Conservation (phyloP, 2,888 invertebrate species). For the Cephus runcator region DNA sequence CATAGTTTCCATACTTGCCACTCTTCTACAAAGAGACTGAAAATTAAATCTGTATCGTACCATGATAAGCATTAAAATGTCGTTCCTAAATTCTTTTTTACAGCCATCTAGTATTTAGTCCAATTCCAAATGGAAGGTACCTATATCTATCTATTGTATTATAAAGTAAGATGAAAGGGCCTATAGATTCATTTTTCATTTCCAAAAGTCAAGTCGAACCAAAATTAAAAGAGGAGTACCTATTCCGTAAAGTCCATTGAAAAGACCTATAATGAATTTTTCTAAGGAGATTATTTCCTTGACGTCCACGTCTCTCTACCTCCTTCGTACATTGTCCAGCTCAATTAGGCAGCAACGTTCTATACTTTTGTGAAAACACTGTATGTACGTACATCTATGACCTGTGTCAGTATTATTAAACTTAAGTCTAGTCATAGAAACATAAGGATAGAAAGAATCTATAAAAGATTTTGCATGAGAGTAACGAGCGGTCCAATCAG, state of each 20-base stretch:
- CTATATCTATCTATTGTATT: background rate
- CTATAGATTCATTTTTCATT: background rate
- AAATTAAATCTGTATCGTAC: background rate
- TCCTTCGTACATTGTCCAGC: background rate
- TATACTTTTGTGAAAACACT: slow-evolving; percentile 35
- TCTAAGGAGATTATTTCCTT: background rate
- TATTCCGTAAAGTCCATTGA: background rate
- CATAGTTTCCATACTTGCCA: background rate
- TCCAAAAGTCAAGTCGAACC: background rate
- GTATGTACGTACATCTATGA: slow-evolving; percentile 38
- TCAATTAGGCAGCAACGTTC: slow-evolving; percentile 14
- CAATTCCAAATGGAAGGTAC: background rate
- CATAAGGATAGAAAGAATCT: slow-evolving; percentile 11
- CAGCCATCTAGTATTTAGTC: background rate
- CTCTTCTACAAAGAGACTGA: background rate
- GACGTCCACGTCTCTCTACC: background rate
- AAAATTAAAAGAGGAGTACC: background rate
- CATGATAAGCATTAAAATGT: background rate
- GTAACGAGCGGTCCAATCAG: background rate
- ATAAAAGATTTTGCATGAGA: background rate
- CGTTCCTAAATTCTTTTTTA: background rate
- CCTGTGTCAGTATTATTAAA: slow-evolving; percentile 48
- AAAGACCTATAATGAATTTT: background rate
- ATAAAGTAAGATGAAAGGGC: background rate
- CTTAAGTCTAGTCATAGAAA: slow-evolving; percentile 15